Conservation (phyloP, 2,797 vertebrate species). For the Telmatherina bonti region DNA sequence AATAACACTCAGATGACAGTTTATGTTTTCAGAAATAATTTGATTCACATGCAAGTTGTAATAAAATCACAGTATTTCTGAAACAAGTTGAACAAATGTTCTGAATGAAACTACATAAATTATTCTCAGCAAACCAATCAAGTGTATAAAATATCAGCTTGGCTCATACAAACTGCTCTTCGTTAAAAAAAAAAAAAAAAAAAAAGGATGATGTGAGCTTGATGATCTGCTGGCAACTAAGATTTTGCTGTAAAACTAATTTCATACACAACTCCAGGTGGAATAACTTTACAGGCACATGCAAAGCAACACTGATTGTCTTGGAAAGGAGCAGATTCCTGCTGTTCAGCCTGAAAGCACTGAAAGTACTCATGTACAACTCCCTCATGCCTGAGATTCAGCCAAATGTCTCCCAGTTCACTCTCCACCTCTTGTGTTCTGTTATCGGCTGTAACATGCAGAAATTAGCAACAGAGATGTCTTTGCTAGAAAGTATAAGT, state of each 20-base stretch:
- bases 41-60: too few species aligned
- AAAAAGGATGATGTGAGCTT: slow-evolving; percentile 21
- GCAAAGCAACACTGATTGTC: slow-evolving; percentile 31
- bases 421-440: slow-evolving; percentile 13
- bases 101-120: slow-evolving; percentile 31
- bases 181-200: slow-evolving; percentile 6
- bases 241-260: slow-evolving; percentile 24
- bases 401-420: background rate
- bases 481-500: slow-evolving; percentile 14
- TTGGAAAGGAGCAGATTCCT: slow-evolving; percentile 19
- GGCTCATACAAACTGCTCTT: slow-evolving; percentile 17
- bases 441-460: slow-evolving; percentile 17
- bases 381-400: background rate
- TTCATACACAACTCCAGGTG: slow-evolving; percentile 24
- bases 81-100: slow-evolving; percentile 14
- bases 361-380: background rate
- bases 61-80: background rate
- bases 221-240: slow-evolving; percentile 52
- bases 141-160: slow-evolving; percentile 22
- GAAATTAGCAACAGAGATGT: slow-evolving; percentile 18
- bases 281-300: slow-evolving; percentile 29
- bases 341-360: slow-evolving; percentile 17
- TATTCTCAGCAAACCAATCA: slow-evolving; percentile 21
- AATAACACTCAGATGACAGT: background rate
- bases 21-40: background rate